A percentile compares a stretch with the other conserved stretches of the same genome.
Conservation (phyloP, 2,113 vertebrate genomes). For the Tragelaphus scriptus region DNA sequence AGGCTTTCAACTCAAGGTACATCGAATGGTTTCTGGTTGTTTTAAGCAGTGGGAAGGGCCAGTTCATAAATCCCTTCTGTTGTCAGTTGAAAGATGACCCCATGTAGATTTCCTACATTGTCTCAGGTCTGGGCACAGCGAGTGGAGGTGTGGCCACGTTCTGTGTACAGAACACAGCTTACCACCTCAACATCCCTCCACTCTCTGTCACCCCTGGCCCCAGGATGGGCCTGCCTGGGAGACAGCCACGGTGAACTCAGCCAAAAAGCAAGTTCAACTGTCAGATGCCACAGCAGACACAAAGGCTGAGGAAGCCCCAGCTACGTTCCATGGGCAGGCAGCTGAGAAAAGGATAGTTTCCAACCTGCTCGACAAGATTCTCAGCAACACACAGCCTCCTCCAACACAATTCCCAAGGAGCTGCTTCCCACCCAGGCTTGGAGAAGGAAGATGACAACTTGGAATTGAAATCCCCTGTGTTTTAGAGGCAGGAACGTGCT, state of each 20-base stretch:
- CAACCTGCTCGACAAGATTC: fast-evolving
- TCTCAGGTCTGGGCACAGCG: fast-evolving
- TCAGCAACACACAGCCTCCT: fast-evolving
- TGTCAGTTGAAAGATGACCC: slow-evolving; percentile 66
- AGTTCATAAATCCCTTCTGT: slow-evolving; percentile 64
- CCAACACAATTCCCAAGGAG: not conserved
- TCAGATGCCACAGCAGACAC: not conserved
- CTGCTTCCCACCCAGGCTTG: not conserved
- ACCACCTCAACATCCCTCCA: not conserved
- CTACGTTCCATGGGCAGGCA: fast-evolving
- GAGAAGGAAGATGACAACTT: not conserved
- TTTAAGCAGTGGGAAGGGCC: slow-evolving; percentile 22
- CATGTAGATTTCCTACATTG: not conserved
- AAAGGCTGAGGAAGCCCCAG: not conserved
- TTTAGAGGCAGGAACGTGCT: not conserved
- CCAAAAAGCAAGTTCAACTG: not conserved
- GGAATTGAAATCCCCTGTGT: not conserved
- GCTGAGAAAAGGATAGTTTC: fast-evolving
- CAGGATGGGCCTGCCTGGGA: fast-evolving
- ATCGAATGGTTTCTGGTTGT: slow-evolving; percentile 36
- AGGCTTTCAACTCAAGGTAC: not conserved
- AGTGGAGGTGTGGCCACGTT: fast-evolving
- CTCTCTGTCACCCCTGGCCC: not conserved
- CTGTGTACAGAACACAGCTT: not conserved
- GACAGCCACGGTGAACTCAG: not conserved